Evolutionary conservation across 2,888 invertebrate species (phyloP).

Genomic region (Phortica magna): DNA sequence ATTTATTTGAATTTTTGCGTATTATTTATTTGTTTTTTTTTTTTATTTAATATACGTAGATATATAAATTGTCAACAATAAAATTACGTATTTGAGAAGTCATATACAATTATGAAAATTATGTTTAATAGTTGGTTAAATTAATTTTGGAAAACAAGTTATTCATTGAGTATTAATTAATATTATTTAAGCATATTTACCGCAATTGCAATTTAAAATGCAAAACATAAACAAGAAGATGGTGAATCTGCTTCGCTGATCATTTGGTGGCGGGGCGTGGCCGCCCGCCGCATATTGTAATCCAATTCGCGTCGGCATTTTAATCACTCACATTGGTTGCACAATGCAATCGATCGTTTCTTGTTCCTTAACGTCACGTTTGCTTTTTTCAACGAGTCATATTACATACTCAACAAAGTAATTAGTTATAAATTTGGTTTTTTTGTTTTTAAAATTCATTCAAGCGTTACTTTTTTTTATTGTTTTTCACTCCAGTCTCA

Average conservation of each 20-base stretch:
- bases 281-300: not conserved
- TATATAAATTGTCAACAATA: not conserved
- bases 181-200: conserved; percentile 22
- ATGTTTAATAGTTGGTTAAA: not conserved
- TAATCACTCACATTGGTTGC: not conserved
- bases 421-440: too few relatives aligned
- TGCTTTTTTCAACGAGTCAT: not conserved
- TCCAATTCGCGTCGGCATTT: conserved; percentile 24
- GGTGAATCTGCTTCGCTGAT: not conserved
- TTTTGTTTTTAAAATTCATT: not conserved
- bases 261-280: not conserved
- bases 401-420: not conserved
- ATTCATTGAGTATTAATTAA: not conserved
- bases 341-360: not conserved
- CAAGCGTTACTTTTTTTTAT: not conserved
- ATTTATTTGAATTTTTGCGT: not conserved
- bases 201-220: conserved; percentile 18
- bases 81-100: not conserved
- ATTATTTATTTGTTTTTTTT: not conserved
- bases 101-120: too few relatives aligned
- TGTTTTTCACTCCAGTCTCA: not conserved
- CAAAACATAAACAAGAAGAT: not conserved
- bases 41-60: not conserved
- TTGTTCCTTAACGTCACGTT: not conserved
- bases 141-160: not conserved